Conservation (phyloP, 2,888 invertebrate species). For the Aphodius sticticus region DNA sequence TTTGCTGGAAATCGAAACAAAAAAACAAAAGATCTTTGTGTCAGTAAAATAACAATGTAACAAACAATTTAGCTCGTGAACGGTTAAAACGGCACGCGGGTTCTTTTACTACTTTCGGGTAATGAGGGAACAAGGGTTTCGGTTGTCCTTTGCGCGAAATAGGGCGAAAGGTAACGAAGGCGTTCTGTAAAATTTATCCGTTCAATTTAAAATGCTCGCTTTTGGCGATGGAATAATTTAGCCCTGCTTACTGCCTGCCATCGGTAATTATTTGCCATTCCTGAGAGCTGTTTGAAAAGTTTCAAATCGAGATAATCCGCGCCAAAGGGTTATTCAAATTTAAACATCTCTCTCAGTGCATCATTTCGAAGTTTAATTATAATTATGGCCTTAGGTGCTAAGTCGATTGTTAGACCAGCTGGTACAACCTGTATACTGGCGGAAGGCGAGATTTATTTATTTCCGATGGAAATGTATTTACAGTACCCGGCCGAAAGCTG, state of each 20-base stretch:
- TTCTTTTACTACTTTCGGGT: slow-evolving; percentile 4
- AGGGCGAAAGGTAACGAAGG: background rate
- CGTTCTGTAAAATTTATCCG: background rate
- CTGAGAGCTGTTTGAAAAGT: background rate
- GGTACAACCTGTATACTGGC: background rate
- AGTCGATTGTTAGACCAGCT: background rate
- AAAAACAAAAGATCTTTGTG: background rate
- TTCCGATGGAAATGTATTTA: too few species aligned
- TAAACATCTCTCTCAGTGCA: background rate
- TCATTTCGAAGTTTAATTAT: background rate
- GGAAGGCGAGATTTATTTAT: too few species aligned
- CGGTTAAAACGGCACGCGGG: background rate
- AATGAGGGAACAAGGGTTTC: background rate
- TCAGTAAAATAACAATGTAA: background rate
- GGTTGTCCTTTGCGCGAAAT: background rate
- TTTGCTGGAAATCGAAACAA: background rate
- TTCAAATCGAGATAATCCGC: background rate
- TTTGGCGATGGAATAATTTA: background rate
- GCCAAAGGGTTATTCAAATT: background rate
- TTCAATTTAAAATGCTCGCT: background rate
- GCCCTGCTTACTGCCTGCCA: background rate
- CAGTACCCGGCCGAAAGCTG: too few species aligned
- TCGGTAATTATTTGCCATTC: background rate
- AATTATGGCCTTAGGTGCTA: background rate
- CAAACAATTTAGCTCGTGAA: background rate